Conservation (phyloP, 2,113 vertebrate genomes). For the Petaurus breviceps region DNA sequence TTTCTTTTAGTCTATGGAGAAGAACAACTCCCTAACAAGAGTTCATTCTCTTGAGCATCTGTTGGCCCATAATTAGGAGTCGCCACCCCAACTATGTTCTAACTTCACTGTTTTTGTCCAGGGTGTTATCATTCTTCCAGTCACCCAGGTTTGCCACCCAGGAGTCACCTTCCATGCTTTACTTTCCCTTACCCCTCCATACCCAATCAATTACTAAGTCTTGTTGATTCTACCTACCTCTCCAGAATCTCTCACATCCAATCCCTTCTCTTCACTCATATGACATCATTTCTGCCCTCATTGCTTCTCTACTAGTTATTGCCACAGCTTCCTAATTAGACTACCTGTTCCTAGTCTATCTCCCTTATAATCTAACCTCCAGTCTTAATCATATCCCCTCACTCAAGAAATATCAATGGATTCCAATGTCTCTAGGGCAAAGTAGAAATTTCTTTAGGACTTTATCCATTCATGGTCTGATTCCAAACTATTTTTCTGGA, state of each 20-base stretch:
- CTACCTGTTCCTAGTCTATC: neutral
- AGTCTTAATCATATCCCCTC: neutral
- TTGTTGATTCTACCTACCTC: neutral
- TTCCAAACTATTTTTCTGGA: neutral
- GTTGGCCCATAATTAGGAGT: too few species aligned
- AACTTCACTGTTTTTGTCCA: neutral
- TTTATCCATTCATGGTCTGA: neutral
- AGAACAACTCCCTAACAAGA: too few species aligned
- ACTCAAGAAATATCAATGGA: neutral
- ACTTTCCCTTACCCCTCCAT: neutral
- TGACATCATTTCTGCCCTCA: neutral
- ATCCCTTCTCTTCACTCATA: neutral
- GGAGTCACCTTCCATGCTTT: neutral
- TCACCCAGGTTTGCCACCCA: neutral
- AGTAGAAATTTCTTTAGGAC: neutral
- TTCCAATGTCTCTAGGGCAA: neutral
- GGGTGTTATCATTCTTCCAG: neutral
- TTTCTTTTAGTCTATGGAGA: too few species aligned
- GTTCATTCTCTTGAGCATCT: too few species aligned
- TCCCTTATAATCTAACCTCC: neutral
- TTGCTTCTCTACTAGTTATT: neutral
- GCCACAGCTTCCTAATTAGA: neutral
- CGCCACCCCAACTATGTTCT: neutral
- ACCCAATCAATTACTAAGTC: neutral
- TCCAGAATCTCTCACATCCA: neutral